Percentiles rank a stretch among this genome's conserved stretches.
phyloP scores from a whole-genome alignment of 2,888 invertebrate genomes.

The Epinotia nisella region DNA sequence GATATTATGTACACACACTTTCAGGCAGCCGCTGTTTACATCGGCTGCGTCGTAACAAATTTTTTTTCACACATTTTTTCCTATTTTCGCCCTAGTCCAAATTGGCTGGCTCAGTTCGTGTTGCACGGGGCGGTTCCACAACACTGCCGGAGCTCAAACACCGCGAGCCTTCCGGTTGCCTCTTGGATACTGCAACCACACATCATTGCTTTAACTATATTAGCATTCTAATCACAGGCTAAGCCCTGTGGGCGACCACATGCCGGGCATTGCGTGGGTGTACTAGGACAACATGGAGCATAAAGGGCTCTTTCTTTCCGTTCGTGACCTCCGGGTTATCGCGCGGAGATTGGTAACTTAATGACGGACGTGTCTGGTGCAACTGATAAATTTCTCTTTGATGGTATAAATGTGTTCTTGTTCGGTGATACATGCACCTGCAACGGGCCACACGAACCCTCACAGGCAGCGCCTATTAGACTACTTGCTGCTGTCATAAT shows the following conservation, averaged over 20 bases:
- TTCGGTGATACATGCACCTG: background rate
- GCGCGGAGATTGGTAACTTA: slow-evolving; percentile 34
- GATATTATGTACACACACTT: too few species aligned
- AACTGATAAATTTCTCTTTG: slow-evolving; percentile 29
- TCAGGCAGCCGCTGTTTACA: too few species aligned
- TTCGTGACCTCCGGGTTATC: slow-evolving; percentile 39
- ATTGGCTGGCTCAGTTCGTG: too few species aligned
- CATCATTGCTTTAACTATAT: too few species aligned
- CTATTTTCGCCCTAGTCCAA: too few species aligned
- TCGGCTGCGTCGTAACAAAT: too few species aligned
- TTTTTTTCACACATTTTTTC: too few species aligned
- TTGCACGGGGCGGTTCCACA: too few species aligned
- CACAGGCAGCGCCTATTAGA: background rate
- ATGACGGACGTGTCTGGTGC: slow-evolving; percentile 16
- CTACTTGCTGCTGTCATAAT: background rate
- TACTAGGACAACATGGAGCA: slow-evolving; percentile 26
- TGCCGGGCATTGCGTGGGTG: slow-evolving; percentile 17
- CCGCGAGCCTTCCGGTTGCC: too few species aligned
- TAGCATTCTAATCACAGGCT: slow-evolving; percentile 19
- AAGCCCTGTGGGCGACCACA: slow-evolving; percentile 15
- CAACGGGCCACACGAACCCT: background rate
- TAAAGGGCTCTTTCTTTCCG: slow-evolving; percentile 34
- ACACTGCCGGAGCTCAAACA: too few species aligned
- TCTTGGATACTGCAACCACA: too few species aligned
- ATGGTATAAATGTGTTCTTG: slow-evolving; percentile 5